These are phyloP conservation scores for Myopa testacea DNA, from an alignment of 2,888 invertebrate genomes.

Conservation along the genomic window DNA sequence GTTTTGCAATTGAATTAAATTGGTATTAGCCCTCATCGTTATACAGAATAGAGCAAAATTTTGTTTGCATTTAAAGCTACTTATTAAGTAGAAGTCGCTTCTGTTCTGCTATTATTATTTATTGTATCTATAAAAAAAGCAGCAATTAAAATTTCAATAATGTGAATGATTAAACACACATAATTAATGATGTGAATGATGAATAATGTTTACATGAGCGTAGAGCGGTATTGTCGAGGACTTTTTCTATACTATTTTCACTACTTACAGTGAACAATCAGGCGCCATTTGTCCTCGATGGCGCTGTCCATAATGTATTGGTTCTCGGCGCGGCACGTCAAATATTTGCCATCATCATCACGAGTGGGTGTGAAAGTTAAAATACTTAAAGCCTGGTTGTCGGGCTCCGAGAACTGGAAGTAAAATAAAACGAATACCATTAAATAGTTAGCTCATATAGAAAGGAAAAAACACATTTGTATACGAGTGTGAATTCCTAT, in stretches of 20 bases:
- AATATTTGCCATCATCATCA: constrained; percentile 89
- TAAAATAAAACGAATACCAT: constrained; percentile 41
- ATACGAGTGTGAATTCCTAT: too few relatives aligned
- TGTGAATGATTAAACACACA: too few relatives aligned
- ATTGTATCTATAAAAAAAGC: too few relatives aligned
- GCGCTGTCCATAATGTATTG: constrained; percentile 84
- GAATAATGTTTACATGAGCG: too few relatives aligned
- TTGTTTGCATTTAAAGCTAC: background rate
- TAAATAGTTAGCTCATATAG: too few relatives aligned
- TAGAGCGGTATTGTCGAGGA: background rate
- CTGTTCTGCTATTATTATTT: too few relatives aligned
- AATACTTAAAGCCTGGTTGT: constrained; percentile 87
- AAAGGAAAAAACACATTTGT: too few relatives aligned
- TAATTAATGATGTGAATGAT: too few relatives aligned
- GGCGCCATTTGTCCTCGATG: constrained; percentile 87
- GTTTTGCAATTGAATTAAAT: constrained; percentile 56
- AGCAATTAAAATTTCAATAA: too few relatives aligned
- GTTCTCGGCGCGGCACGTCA: constrained; percentile 90
- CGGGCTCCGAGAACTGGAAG: constrained; percentile 81
- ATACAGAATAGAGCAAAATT: background rate
- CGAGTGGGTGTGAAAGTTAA: constrained; percentile 84
- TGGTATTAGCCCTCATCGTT: constrained; percentile 46
- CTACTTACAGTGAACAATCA: constrained; percentile 91
- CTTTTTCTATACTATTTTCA: constrained; percentile 64
- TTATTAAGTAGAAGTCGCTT: background rate